phyloP scores from a whole-genome alignment of 2,797 vertebrate species.

The Helarctos malayanus region DNA sequence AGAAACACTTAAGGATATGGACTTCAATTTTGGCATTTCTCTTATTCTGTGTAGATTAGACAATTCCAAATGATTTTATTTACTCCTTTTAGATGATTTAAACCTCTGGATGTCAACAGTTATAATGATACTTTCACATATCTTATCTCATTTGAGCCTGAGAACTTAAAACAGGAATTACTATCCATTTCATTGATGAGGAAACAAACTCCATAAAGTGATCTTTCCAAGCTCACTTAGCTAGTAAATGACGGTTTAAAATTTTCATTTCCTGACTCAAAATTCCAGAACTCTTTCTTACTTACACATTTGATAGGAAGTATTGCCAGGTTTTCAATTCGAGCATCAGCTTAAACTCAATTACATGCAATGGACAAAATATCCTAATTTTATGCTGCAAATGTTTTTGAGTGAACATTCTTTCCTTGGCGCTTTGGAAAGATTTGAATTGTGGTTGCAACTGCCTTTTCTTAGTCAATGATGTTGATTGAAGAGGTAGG shows the following conservation, averaged over 20 bases:
- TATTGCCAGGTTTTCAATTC: constrained; percentile 44
- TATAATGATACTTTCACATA: constrained; percentile 20
- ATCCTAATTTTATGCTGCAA: constrained; percentile 60
- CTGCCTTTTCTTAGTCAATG: constrained; percentile 52
- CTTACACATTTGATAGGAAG: constrained; percentile 25
- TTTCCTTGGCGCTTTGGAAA: constrained; percentile 43
- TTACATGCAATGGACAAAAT: constrained; percentile 49
- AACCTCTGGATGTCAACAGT: constrained; percentile 46
- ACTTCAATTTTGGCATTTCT: constrained; percentile 50
- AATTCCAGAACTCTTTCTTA: constrained; percentile 52
- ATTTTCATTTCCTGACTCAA: constrained; percentile 23
- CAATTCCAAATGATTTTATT: constrained; percentile 31
- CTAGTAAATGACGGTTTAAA: constrained; percentile 60
- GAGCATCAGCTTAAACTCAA: constrained; percentile 51
- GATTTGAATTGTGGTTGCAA: constrained; percentile 29
- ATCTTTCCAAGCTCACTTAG: constrained; percentile 49
- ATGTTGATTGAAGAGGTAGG: constrained; percentile 36
- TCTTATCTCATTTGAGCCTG: constrained; percentile 2
- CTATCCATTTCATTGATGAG: constrained; percentile 53
- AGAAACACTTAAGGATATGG: constrained; percentile 17
- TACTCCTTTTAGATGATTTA: constrained; percentile 48
- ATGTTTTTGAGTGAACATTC: constrained; percentile 56
- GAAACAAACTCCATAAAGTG: constrained; percentile 65
- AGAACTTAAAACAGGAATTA: constrained; percentile 54
- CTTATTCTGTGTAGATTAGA: neutral